Evolutionary conservation across 2,888 invertebrate genomes (phyloP).

Genomic region (Nebria salina): DNA sequence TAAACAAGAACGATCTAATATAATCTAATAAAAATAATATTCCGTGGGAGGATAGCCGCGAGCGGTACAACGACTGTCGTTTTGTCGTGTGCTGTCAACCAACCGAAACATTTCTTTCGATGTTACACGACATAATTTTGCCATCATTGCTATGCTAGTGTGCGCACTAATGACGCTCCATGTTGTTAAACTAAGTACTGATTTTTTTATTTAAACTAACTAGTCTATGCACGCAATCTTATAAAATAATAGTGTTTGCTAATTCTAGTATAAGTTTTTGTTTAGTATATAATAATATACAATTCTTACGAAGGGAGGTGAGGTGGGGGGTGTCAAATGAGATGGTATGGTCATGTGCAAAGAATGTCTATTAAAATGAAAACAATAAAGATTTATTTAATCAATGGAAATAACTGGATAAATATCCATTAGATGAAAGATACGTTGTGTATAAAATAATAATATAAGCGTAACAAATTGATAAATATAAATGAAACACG

Average conservation of each 20-base stretch:
- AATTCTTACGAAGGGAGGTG: too few species aligned
- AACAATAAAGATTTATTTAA: too few species aligned
- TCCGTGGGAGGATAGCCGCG: not conserved
- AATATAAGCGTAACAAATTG: too few species aligned
- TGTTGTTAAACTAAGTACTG: not conserved
- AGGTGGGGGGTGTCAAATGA: too few species aligned
- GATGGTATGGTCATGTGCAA: too few species aligned
- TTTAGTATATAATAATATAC: not conserved
- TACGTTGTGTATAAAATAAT: too few species aligned
- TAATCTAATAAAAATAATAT: not conserved
- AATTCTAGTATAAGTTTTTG: not conserved
- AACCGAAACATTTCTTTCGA: not conserved
- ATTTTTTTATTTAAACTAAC: not conserved
- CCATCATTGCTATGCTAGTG: not conserved
- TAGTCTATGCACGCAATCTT: not conserved
- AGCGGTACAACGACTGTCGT: not conserved
- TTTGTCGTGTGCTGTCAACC: not conserved
- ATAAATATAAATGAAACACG: too few species aligned
- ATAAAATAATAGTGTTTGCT: not conserved
- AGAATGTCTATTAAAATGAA: too few species aligned
- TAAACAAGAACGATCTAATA: not conserved
- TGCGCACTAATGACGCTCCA: not conserved
- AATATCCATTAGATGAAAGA: too few species aligned
- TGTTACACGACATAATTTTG: not conserved
- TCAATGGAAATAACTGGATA: too few species aligned